phyloP scores from a whole-genome alignment of 2,797 vertebrate genomes.

The Acomys russatus region DNA sequence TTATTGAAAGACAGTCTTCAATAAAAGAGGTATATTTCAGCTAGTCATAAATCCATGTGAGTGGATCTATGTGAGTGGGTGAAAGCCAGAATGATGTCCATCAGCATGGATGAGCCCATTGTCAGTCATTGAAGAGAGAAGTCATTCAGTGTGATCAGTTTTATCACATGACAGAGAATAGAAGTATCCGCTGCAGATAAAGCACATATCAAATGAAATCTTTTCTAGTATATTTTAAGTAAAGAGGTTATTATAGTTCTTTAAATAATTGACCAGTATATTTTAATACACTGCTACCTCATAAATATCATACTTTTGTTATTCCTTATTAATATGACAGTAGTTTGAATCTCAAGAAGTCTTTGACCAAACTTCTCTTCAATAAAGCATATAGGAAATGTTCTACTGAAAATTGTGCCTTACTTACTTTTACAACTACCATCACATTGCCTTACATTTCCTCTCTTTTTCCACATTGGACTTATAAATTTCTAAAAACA shows the following conservation, averaged over 20 bases:
- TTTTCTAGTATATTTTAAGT: background rate
- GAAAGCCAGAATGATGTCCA: background rate
- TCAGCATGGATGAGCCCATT: background rate
- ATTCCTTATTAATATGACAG: background rate
- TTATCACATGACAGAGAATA: background rate
- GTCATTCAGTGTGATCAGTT: background rate
- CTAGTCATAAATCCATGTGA: background rate
- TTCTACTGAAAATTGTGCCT: background rate
- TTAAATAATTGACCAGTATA: background rate
- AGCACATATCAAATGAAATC: background rate
- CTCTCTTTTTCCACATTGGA: background rate
- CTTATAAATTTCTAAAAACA: background rate
- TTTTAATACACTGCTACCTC: background rate
- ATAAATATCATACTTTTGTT: background rate
- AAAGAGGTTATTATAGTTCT: background rate
- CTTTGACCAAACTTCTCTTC: background rate
- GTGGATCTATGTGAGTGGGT: background rate
- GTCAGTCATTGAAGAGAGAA: conserved; percentile 14
- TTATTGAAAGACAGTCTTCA: background rate
- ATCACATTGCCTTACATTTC: background rate
- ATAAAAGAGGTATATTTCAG: background rate
- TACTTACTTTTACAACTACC: too few species aligned
- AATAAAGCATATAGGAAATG: background rate
- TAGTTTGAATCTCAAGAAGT: background rate
- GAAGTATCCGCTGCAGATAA: background rate